A percentile compares a stretch with the other conserved stretches of the same genome.
phyloP scores from a whole-genome alignment of 2,113 vertebrate species.

The Hydropotes inermis region DNA sequence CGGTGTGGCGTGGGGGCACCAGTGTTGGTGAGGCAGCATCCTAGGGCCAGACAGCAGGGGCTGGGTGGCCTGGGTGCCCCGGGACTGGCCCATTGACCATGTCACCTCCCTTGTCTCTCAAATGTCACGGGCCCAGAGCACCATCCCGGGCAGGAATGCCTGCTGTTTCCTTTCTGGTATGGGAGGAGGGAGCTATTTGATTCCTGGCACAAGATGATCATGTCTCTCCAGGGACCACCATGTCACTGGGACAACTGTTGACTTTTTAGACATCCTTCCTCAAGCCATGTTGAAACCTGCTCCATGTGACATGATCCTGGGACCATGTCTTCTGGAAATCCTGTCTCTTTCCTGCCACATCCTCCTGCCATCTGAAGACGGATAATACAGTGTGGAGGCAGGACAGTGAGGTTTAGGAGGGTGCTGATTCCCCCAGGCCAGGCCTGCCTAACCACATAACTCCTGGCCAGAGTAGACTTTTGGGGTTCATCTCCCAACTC shows the following conservation, averaged over 20 bases:
- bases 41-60: background rate
- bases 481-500: background rate
- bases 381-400: background rate
- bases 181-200: background rate
- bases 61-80: accelerated
- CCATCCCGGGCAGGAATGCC: background rate
- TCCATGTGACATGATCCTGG: background rate
- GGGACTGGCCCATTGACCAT: background rate
- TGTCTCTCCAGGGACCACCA: background rate
- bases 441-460: background rate
- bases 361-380: background rate
- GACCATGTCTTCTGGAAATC: background rate
- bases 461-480: background rate
- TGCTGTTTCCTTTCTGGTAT: background rate
- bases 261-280: background rate
- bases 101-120: background rate
- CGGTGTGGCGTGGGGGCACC: background rate
- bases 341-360: background rate
- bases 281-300: background rate
- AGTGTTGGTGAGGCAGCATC: accelerated
- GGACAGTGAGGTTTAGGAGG: background rate
- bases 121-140: background rate
- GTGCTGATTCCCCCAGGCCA: background rate
- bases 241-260: background rate
- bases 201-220: background rate